A percentile compares a stretch with the other conserved stretches of the same genome.
These are phyloP conservation scores for Hippoglossus stenolepis DNA, from an alignment of 2,113 vertebrate species.

Conservation along the genomic window DNA sequence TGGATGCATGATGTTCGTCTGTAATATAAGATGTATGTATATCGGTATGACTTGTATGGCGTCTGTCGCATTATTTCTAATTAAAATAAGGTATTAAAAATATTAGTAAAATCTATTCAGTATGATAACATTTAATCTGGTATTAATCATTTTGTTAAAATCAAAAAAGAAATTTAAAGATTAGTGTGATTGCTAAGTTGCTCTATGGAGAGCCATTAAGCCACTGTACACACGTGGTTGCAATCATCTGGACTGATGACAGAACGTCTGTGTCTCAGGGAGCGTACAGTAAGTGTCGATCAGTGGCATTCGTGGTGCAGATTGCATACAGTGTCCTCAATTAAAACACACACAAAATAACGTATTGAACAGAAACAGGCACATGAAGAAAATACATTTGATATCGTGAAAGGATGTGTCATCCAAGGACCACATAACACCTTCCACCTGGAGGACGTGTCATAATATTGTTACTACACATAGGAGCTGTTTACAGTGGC, in stretches of 20 bases:
- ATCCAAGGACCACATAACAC: neutral
- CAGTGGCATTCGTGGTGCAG: conserved; percentile 81
- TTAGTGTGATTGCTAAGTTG: conserved; percentile 61
- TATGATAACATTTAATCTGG: conserved; percentile 56
- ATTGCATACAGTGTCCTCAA: conserved; percentile 82
- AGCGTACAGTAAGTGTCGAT: conserved; percentile 79
- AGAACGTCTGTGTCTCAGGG: conserved; percentile 69
- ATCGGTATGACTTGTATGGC: conserved; percentile 33
- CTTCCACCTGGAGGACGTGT: conserved; percentile 35
- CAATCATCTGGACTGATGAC: conserved; percentile 74
- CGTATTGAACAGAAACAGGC: conserved; percentile 47
- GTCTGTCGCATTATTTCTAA: conserved; percentile 39
- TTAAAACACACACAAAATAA: conserved; percentile 38
- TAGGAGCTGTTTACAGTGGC: conserved; percentile 29
- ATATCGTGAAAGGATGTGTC: conserved; percentile 29
- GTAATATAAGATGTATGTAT: conserved; percentile 49
- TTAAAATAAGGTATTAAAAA: conserved; percentile 61
- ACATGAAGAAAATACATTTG: conserved; percentile 47
- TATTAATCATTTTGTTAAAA: conserved; percentile 61
- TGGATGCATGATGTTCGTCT: conserved; percentile 42
- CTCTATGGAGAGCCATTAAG: conserved; percentile 68
- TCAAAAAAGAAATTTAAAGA: conserved; percentile 20
- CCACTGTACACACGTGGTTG: conserved; percentile 55
- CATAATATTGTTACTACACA: conserved; percentile 39
- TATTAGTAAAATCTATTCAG: conserved; percentile 61